Conservation (phyloP, 1,140 invertebrate genomes). For the Drosophila kikkawai region DNA sequence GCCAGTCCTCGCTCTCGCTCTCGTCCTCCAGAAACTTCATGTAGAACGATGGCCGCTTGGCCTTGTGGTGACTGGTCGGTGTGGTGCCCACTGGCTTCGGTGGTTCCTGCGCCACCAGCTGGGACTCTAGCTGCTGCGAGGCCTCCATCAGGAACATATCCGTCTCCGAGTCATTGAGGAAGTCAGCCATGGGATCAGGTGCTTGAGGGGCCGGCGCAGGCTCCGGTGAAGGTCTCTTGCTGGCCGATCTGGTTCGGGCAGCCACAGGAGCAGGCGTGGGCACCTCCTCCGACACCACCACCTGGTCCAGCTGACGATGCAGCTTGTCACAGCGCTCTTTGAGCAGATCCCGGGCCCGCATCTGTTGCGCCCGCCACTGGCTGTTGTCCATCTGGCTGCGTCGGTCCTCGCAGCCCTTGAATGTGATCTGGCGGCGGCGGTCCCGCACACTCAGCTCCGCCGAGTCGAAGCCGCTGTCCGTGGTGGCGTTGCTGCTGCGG, state of each 20-base stretch:
- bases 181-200: slow-evolving; percentile 55
- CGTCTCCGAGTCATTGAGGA: slow-evolving; percentile 76
- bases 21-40: slow-evolving; percentile 83
- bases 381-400: slow-evolving; percentile 66
- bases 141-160: slow-evolving; percentile 76
- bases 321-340: slow-evolving; percentile 73
- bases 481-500: slow-evolving; percentile 55
- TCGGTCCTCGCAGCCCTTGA: slow-evolving; percentile 50
- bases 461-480: slow-evolving; percentile 74
- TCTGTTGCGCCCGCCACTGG: slow-evolving; percentile 67
- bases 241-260: slow-evolving; percentile 18
- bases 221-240: neutral
- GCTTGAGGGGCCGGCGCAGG: neutral
- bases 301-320: slow-evolving; percentile 62
- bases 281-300: slow-evolving; percentile 36
- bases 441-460: slow-evolving; percentile 56
- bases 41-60: slow-evolving; percentile 75
- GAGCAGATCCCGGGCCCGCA: slow-evolving; percentile 63
- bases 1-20: slow-evolving; percentile 72
- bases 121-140: slow-evolving; percentile 74
- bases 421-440: slow-evolving; percentile 50
- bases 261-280: neutral
- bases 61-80: slow-evolving; percentile 59
- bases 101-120: slow-evolving; percentile 11
- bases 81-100: slow-evolving; percentile 33